phyloP scores from a whole-genome alignment of 1,140 invertebrate genomes.

The Bombus pascuorum region DNA sequence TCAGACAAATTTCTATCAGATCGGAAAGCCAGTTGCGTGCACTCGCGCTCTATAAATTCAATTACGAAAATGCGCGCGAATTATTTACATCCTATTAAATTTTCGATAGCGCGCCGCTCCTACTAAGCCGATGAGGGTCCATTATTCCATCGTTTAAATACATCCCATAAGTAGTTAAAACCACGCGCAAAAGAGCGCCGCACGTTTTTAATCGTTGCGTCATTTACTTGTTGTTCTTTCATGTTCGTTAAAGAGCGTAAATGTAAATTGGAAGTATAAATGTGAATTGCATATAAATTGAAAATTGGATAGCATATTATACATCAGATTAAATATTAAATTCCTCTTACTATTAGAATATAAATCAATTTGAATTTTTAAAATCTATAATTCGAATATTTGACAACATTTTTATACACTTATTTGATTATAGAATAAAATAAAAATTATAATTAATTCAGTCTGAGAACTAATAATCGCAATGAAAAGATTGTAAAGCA shows the following conservation, averaged over 20 bases:
- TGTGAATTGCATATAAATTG: conserved; percentile 5
- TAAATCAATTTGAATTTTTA: neutral
- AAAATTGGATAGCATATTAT: neutral
- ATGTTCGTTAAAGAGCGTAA: conserved; percentile 13
- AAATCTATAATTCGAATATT: too few relatives aligned
- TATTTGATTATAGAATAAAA: neutral
- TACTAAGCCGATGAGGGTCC: conserved; percentile 20
- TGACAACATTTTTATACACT: neutral
- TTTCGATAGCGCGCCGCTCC: conserved; percentile 8
- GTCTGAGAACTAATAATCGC: neutral
- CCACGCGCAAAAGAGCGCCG: neutral
- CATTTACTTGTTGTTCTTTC: neutral
- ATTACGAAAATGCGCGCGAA: conserved; percentile 41
- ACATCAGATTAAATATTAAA: too few relatives aligned
- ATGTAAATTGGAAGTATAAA: conserved; percentile 8
- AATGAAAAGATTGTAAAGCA: neutral
- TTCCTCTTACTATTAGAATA: neutral
- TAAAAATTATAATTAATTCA: neutral
- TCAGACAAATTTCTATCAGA: neutral
- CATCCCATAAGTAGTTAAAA: neutral
- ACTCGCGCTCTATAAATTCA: conserved; percentile 25
- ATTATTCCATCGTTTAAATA: conserved; percentile 43
- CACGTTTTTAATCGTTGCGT: conserved; percentile 9
- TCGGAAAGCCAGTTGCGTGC: neutral
- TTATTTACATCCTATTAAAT: conserved; percentile 49